phyloP scores from a whole-genome alignment of 2,888 invertebrate species.

The Aproaerema taeniolella region DNA sequence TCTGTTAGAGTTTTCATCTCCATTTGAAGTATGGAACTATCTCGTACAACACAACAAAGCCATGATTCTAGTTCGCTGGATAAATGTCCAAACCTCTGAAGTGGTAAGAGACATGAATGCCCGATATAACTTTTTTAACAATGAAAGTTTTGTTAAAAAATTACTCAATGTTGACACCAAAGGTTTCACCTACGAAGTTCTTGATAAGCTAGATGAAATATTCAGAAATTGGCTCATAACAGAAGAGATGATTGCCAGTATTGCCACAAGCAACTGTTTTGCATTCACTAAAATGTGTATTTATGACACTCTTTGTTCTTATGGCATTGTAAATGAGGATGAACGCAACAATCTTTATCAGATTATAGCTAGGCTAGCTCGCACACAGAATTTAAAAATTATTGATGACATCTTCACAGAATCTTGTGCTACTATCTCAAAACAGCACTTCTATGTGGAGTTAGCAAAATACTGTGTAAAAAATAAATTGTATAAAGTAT shows the following conservation, averaged over 20 bases:
- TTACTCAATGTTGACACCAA: constrained; percentile 62
- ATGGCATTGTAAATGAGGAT: constrained; percentile 79
- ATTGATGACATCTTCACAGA: constrained; percentile 75
- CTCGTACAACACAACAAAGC: constrained; percentile 77
- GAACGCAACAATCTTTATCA: constrained; percentile 75
- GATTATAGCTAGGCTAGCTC: constrained; percentile 79
- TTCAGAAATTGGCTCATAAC: constrained; percentile 77
- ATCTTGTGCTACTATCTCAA: constrained; percentile 60
- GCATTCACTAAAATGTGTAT: constrained; percentile 73
- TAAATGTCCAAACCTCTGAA: constrained; percentile 73
- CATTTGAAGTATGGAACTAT: constrained; percentile 78
- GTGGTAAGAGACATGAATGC: constrained; percentile 68
- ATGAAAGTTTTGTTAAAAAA: constrained; percentile 58
- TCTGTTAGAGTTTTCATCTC: constrained; percentile 67
- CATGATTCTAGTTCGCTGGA: constrained; percentile 79
- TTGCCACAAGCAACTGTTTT: constrained; percentile 66
- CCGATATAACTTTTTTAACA: constrained; percentile 62
- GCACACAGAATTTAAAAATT: constrained; percentile 71
- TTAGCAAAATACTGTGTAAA: constrained; percentile 71
- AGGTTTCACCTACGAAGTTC: constrained; percentile 47
- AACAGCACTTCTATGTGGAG: constrained; percentile 72
- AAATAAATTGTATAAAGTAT: constrained; percentile 68
- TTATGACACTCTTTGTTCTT: constrained; percentile 78
- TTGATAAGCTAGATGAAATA: constrained; percentile 64
- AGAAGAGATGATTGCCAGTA: constrained; percentile 74